These are phyloP conservation scores for Maniola jurtina DNA, from an alignment of 1,140 invertebrate species.

Conservation along the genomic window DNA sequence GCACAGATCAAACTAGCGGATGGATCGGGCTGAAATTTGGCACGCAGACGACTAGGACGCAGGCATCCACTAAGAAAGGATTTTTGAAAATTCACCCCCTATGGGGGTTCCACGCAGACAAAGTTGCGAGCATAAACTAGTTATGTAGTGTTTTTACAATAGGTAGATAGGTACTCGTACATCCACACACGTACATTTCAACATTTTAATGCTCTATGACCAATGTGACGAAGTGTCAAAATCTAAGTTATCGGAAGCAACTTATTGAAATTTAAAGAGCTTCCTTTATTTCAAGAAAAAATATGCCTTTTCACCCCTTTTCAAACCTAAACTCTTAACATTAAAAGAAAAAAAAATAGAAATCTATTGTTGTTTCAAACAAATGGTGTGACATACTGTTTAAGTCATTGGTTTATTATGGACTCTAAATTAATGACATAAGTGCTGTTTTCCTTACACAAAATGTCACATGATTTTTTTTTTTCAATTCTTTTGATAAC, in stretches of 20 bases:
- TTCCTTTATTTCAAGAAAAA: conserved; percentile 39
- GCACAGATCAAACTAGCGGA: no score
- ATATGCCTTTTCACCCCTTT: conserved; percentile 8
- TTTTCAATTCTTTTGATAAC: no score
- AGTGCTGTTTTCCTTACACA: neutral
- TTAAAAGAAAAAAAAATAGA: conserved; percentile 5
- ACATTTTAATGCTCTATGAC: conserved; percentile 42
- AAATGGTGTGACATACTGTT: conserved; percentile 20
- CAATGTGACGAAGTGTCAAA: conserved; percentile 54
- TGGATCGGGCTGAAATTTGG: no score
- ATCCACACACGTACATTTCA: neutral
- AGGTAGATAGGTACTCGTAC: no score
- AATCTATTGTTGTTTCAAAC: conserved; percentile 2
- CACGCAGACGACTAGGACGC: no score
- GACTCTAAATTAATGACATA: neutral
- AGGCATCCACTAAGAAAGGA: no score
- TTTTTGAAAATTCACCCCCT: no score
- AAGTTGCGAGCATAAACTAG: no score
- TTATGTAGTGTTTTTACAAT: no score
- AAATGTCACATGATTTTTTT: neutral
- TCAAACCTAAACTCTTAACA: conserved; percentile 1
- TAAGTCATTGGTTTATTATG: neutral
- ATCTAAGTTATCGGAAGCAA: conserved; percentile 49
- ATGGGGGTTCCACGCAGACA: no score
- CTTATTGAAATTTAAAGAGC: conserved; percentile 60